Conservation (phyloP, 2,888 invertebrate species). For the Sturmia bella region DNA sequence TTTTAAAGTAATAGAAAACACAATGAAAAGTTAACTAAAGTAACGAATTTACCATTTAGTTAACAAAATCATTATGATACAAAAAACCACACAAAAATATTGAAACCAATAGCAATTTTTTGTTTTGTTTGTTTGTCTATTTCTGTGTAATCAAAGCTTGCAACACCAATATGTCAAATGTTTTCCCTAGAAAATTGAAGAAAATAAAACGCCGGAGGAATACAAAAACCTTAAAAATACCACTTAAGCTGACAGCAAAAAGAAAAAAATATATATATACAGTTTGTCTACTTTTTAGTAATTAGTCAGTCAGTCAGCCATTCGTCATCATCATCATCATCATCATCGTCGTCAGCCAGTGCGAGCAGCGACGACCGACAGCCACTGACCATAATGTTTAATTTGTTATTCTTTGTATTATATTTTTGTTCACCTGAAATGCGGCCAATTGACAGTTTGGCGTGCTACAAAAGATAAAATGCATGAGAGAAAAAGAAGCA, state of each 20-base stretch:
- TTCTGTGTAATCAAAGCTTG: not conserved
- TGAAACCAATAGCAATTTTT: not conserved
- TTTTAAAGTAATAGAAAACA: too few species aligned
- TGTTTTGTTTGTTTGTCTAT: not conserved
- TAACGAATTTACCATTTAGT: too few species aligned
- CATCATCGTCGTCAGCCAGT: not conserved
- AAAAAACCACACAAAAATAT: not conserved
- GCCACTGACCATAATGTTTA: constrained; percentile 7
- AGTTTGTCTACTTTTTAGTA: not conserved
- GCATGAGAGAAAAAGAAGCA: not conserved
- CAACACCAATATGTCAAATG: constrained; percentile 50
- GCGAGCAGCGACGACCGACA: not conserved
- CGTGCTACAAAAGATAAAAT: constrained; percentile 25
- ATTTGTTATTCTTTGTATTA: not conserved
- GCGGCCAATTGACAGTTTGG: constrained; percentile 66
- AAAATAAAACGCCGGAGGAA: not conserved
- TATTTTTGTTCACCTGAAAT: constrained; percentile 34
- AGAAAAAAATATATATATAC: not conserved
- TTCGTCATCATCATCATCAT: not conserved
- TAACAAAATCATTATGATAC: too few species aligned
- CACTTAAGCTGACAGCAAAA: not conserved
- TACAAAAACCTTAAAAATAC: constrained; percentile 16
- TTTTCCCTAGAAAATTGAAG: constrained; percentile 21
- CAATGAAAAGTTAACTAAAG: too few species aligned
- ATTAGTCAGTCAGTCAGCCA: constrained; percentile 45